Percentiles rank a stretch among this genome's conserved stretches.
phyloP scores from a whole-genome alignment of 2,113 vertebrate species.

The Engraulis encrasicolus region DNA sequence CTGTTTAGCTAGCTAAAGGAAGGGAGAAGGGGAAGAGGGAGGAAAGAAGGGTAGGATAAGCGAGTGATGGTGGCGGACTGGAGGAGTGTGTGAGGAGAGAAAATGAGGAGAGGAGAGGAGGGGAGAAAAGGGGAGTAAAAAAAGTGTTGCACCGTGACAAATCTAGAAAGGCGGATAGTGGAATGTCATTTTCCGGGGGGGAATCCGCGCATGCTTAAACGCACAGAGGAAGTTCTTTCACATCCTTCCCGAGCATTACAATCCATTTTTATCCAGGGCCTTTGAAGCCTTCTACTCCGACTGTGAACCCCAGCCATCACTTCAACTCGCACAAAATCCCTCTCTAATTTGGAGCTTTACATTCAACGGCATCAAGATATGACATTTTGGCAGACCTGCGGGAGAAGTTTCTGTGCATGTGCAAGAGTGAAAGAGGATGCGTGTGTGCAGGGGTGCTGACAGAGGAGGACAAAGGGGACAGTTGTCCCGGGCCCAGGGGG shows the following conservation, averaged over 20 bases:
- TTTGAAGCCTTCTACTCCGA: not conserved
- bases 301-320: not conserved
- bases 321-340: not conserved
- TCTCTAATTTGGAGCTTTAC: constrained; percentile 12
- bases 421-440: not conserved
- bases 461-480: too few species aligned
- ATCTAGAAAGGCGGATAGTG: constrained; percentile 8
- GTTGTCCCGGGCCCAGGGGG: too few species aligned
- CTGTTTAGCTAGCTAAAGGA: not conserved
- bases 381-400: not conserved
- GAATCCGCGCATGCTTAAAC: constrained; percentile 1
- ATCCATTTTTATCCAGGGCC: constrained; percentile 4
- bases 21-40: not conserved
- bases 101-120: not conserved
- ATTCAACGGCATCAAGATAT: not conserved
- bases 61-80: too few species aligned
- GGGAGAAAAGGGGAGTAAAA: not conserved
- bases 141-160: not conserved
- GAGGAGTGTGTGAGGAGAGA: too few species aligned
- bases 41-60: too few species aligned
- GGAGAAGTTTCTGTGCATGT: not conserved
- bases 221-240: constrained; percentile 11
- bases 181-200: constrained; percentile 6
- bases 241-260: not conserved
- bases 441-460: too few species aligned